A percentile compares a stretch with the other conserved stretches of the same genome.
Evolutionary conservation across 92 coral and sea anemone genomes (phyloP).

Genomic region (Umimayanthus chanpuru): DNA sequence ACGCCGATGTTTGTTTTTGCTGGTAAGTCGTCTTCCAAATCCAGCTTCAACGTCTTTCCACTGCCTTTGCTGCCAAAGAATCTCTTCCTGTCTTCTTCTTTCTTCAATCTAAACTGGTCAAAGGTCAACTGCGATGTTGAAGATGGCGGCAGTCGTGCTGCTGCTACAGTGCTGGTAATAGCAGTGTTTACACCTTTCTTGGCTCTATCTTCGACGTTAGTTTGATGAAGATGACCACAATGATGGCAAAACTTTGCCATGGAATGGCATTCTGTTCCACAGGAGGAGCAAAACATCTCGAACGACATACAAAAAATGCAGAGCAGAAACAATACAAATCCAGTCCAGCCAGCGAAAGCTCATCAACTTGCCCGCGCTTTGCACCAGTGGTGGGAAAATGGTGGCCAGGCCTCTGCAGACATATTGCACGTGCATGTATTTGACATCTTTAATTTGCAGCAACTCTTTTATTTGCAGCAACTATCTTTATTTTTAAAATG

Average conservation of each 20-base stretch:
- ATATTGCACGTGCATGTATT: background rate
- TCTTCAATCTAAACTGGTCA: background rate
- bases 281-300: background rate
- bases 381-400: background rate
- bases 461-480: background rate
- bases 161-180: background rate
- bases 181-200: background rate
- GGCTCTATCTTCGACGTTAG: background rate
- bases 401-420: background rate
- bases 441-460: background rate
- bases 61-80: too few relatives aligned
- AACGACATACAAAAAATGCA: background rate
- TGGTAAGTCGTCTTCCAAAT: too few relatives aligned
- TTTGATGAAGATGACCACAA: background rate
- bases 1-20: too few relatives aligned
- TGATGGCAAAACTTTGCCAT: too few relatives aligned
- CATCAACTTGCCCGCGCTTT: background rate
- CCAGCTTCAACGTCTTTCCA: too few relatives aligned
- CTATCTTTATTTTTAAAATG: background rate
- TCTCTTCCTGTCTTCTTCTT: too few relatives aligned
- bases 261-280: background rate
- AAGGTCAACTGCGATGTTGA: background rate
- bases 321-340: too few relatives aligned
- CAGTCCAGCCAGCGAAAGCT: background rate
- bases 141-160: background rate